Base-by-base conservation (phyloP, 2,888 invertebrate genomes). In the Caenorhabditis angaria region DNA sequence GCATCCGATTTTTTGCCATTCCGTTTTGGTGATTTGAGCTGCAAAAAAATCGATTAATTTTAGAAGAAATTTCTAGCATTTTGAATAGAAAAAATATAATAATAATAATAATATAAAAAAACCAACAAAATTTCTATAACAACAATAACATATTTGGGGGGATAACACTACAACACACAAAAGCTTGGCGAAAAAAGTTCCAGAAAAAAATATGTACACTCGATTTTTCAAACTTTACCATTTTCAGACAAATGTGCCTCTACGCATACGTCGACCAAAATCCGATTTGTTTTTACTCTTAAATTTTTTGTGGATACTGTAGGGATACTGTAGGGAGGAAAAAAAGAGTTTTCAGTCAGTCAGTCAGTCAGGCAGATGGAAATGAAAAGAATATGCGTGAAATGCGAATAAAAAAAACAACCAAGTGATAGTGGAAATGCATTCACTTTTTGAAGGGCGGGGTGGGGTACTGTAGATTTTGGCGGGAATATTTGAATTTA, bases 181-280 rank as follows among this genome's bases (percentile, higher is more conserved):
- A 61, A 54, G 41, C 41, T 51, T 22, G 5, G 32, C 12, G 12
- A 32, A 32, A 32, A 32, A 32, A 32, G 18, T 18, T 41, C 41
- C 18, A 41, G 41, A 18, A 12, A 41, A 41, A 41, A 41, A 41
- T 18, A 41, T 65, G 60, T 56, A 61, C 65, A 65, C 70, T 58
- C 65, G 65, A 53, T 59, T 27, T 51, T n/a, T n/a, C n/a, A 51
- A 22, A 65, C 65, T 61, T 70, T 70, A 70, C 65, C 65, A 29
- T 25, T 29, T 47, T 14, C 41, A 67, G 48, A 70, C 70, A 35
- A 61, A 70, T 25, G 70, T 70, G 57, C 70, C 65, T 70, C 70
- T 70, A 65, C 70, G 65, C 58, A 61, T 70, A 61, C 65, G 65
- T 54, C 65, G 70, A 22, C 70, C 70, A 54, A 70, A 51, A 24